phyloP scores from a whole-genome alignment of 1,140 invertebrate genomes.

The Drosophila paulistorum region DNA sequence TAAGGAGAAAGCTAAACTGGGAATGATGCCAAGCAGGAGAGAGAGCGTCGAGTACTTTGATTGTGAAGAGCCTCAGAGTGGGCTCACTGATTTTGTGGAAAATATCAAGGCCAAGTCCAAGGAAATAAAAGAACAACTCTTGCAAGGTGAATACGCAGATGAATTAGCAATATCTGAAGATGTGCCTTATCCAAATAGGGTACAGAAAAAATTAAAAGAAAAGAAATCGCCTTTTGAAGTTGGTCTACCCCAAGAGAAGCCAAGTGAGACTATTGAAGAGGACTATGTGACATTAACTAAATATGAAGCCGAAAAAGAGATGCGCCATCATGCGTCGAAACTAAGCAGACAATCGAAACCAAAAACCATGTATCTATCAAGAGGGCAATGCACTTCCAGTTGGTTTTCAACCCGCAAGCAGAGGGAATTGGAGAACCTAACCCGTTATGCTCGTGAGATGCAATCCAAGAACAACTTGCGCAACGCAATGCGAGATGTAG shows the following conservation, averaged over 20 bases:
- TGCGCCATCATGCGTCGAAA: background rate
- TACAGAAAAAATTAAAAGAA: background rate
- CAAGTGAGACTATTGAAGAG: background rate
- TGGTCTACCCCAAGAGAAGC: background rate
- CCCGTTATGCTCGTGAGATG: slow-evolving; percentile 15
- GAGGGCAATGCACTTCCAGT: background rate
- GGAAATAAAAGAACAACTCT: background rate
- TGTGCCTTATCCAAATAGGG: background rate
- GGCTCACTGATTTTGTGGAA: background rate
- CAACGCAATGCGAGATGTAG: background rate
- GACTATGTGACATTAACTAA: background rate
- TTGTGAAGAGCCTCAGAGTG: slow-evolving; percentile 4
- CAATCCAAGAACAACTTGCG: slow-evolving; percentile 9
- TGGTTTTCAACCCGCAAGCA: background rate
- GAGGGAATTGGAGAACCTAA: background rate
- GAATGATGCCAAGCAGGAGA: no score
- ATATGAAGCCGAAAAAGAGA: background rate
- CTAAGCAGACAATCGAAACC: background rate
- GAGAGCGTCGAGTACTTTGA: slow-evolving; percentile 2
- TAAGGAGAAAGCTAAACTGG: background rate
- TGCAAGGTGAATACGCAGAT: background rate
- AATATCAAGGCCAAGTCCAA: background rate
- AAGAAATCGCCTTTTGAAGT: background rate
- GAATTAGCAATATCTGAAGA: background rate
- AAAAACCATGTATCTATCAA: background rate